These are phyloP conservation scores for Latrodectus elegans DNA, from an alignment of 2,888 invertebrate genomes.

Conservation along the genomic window DNA sequence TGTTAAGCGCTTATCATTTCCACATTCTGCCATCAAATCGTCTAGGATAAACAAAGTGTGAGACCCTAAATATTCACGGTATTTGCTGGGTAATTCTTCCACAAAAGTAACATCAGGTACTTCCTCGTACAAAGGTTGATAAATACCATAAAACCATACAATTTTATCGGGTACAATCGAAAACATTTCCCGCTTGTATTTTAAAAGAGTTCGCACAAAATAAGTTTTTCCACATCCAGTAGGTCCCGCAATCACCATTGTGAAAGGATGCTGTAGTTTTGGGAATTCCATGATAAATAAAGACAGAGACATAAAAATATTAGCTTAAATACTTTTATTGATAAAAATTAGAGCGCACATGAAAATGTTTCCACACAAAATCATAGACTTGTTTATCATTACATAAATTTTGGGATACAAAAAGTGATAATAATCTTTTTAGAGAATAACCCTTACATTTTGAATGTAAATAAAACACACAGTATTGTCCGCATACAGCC, in stretches of 20 bases:
- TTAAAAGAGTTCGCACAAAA: not conserved
- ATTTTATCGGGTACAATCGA: not conserved
- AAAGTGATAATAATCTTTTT: too few relatives aligned
- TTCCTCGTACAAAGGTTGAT: constrained; percentile 19
- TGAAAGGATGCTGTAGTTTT: constrained; percentile 6
- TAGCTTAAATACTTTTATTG: not conserved
- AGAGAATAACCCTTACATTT: too few relatives aligned
- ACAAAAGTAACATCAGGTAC: constrained; percentile 16
- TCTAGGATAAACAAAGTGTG: constrained; percentile 25
- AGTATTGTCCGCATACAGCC: too few relatives aligned
- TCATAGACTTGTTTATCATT: not conserved
- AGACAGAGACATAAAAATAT: not conserved
- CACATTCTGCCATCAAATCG: constrained; percentile 32
- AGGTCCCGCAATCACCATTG: constrained; percentile 10
- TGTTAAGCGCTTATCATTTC: constrained; percentile 6
- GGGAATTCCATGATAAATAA: too few relatives aligned
- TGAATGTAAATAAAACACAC: too few relatives aligned
- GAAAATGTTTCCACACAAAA: not conserved
- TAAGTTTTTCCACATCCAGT: constrained; percentile 16
- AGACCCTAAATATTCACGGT: not conserved
- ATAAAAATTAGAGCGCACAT: not conserved
- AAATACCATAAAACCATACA: constrained; percentile 16
- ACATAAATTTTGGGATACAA: not conserved
- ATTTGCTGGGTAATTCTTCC: constrained; percentile 9
- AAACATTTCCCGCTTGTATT: constrained; percentile 4